Percentiles rank a stretch among this genome's conserved stretches.
Evolutionary conservation across 2,113 vertebrate species (phyloP).

Genomic region (Neoarius graeffei): DNA sequence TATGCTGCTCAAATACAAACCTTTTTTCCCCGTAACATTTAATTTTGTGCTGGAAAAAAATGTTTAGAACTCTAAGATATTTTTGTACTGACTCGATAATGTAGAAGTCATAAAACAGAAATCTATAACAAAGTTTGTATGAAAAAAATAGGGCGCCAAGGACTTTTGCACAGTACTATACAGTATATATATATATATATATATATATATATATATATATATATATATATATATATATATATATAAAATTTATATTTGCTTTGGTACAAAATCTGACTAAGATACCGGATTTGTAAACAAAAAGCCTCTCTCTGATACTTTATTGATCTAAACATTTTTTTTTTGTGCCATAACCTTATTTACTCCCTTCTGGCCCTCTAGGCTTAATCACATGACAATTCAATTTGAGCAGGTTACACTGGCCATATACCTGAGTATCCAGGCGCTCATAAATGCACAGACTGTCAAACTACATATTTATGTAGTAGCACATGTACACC

Average conservation of each 20-base stretch:
- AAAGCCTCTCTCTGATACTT: not conserved
- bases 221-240: not conserved
- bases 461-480: not conserved
- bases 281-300: not conserved
- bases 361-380: not conserved
- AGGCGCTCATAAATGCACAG: not conserved
- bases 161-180: no score
- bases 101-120: no score
- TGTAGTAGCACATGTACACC: conserved; percentile 32
- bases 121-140: no score
- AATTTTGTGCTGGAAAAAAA: no score
- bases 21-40: no score
- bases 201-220: not conserved
- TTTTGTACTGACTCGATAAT: no score
- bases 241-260: not conserved
- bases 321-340: not conserved
- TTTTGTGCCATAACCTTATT: not conserved
- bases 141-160: no score
- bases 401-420: not conserved
- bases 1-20: no score
- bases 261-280: not conserved
- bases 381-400: not conserved
- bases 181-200: no score
- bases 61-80: no score
- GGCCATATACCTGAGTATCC: not conserved